Evolutionary conservation across 1,140 invertebrate genomes (phyloP).

Genomic region (Drosophila funebris): DNA sequence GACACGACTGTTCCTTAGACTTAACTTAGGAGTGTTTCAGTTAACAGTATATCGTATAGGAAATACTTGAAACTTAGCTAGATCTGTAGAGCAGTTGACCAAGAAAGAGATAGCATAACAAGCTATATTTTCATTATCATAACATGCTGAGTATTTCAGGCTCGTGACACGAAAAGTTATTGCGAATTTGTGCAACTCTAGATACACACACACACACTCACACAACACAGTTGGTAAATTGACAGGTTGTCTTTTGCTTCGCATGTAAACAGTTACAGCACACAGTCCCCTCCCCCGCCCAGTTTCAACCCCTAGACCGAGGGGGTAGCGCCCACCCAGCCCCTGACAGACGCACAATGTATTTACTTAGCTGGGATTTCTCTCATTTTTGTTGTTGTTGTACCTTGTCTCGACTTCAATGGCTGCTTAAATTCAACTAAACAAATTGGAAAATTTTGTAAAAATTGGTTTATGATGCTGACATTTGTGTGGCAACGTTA

Average conservation of each 20-base stretch:
- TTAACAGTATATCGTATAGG: too few relatives aligned
- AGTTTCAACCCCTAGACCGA: constrained; percentile 14
- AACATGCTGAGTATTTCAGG: too few relatives aligned
- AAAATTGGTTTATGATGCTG: constrained; percentile 80
- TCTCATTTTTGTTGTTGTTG: too few relatives aligned
- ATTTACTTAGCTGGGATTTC: constrained; percentile 62
- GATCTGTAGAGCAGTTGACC: too few relatives aligned
- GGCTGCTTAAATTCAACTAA: constrained; percentile 69
- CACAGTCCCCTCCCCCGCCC: too few relatives aligned
- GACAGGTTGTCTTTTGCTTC: constrained; percentile 29
- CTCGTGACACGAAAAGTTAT: constrained; percentile 5
- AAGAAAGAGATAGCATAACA: too few relatives aligned
- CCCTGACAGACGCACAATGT: constrained; percentile 16
- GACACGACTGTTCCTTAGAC: too few relatives aligned
- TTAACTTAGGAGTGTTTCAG: too few relatives aligned
- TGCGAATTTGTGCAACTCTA: too few relatives aligned
- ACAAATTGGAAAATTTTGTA: constrained; percentile 80
- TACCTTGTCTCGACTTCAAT: constrained; percentile 5
- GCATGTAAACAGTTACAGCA: constrained; percentile 16
- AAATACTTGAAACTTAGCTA: too few relatives aligned
- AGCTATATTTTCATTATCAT: too few relatives aligned
- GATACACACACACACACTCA: constrained; percentile 5
- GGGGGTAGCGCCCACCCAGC: background rate
- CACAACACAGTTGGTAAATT: constrained; percentile 7
- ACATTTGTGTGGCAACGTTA: constrained; percentile 61